Evolutionary conservation across 2,797 vertebrate species (phyloP), one percentile per base, ranked within the genome.

Genomic region (Limnodromus scolopaceus): DNA sequence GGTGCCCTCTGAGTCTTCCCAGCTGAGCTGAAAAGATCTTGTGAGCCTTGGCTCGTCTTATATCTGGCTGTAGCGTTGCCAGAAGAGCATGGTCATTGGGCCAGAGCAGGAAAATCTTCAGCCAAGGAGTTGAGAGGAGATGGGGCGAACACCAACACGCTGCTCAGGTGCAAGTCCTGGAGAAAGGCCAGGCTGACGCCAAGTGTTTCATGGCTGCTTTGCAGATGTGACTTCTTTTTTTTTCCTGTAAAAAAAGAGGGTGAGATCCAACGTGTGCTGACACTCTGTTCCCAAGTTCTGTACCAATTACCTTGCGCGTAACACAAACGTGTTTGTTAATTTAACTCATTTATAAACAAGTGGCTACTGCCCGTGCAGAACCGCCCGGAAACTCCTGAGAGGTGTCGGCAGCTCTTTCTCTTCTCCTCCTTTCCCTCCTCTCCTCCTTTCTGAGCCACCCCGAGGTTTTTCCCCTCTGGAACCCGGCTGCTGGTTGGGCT

Each of bases 211-310:
- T 1, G 16, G 8, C 34, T 61, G 14, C 65, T 80, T 92, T 68
- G n/a, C 34, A 85, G 69, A 49, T 1, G 9, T 12, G 23, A 28
- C 11, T 0, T 43, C 41, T 23, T 54, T 64, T 55, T 68, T 45
- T 53, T 28, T 11, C 34, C 41, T 20, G 4, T 45, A 30, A 11
- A 51, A 71, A 41, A 53, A n/a, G 5, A 23, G 13, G 9, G 7
- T 4, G 51, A 81, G 36, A 65, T 39, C 65, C 46, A 53, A 14
- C 20, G 1, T 0, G 0, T 0, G 0, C 17, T 32, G 54, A 57
- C 4, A 0, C 41, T 18, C 36, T 24, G 49, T 9, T 74, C 38
- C 12, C 23, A 81, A 25, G 27, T 55, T 76, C 61, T 46, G 2
- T 4, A 12, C 20, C 24, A 74, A 41, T 69, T 8, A 27, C 0